Conservation (phyloP, 2,797 vertebrate species). For the Notolepis coatsorum region DNA sequence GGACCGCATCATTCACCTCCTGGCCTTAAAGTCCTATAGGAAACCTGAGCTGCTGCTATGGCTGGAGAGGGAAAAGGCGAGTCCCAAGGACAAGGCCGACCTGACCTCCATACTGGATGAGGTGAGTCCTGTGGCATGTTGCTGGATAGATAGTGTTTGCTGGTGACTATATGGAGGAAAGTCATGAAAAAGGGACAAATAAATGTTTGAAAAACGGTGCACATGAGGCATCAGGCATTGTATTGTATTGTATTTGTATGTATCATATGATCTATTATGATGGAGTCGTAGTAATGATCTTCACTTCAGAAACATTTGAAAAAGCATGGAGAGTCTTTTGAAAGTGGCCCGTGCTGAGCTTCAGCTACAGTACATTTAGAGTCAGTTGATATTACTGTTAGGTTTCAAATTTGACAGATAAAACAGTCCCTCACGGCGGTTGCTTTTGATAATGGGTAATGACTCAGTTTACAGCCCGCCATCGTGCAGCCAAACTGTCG, state of each 20-base stretch:
- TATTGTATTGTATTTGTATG: background rate
- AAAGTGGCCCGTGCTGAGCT: background rate
- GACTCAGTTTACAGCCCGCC: slow-evolving; percentile 2
- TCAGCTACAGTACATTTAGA: background rate
- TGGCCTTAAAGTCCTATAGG: slow-evolving; percentile 80
- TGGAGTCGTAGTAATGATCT: background rate
- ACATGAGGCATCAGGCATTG: background rate
- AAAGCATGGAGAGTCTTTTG: background rate
- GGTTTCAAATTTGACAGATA: slow-evolving; percentile 5
- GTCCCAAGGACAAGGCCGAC: slow-evolving; percentile 80
- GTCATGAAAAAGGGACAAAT: background rate
- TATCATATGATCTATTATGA: background rate
- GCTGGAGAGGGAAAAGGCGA: slow-evolving; percentile 77
- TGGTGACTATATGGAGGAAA: background rate
- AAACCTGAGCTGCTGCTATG: slow-evolving; percentile 83
- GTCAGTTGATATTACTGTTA: background rate
- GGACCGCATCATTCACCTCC: slow-evolving; percentile 81
- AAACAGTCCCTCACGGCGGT: slow-evolving; percentile 1
- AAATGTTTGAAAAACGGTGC: background rate
- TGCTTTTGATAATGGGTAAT: slow-evolving; percentile 13
- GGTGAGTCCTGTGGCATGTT: slow-evolving; percentile 69
- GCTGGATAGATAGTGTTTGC: slow-evolving; percentile 7
- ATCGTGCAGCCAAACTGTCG: slow-evolving; percentile 26
- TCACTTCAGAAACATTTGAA: too few species aligned
- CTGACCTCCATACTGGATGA: slow-evolving; percentile 78